These are phyloP conservation scores for Thereuonema tuberculata DNA, from an alignment of 1,140 invertebrate species.

Conservation along the genomic window DNA sequence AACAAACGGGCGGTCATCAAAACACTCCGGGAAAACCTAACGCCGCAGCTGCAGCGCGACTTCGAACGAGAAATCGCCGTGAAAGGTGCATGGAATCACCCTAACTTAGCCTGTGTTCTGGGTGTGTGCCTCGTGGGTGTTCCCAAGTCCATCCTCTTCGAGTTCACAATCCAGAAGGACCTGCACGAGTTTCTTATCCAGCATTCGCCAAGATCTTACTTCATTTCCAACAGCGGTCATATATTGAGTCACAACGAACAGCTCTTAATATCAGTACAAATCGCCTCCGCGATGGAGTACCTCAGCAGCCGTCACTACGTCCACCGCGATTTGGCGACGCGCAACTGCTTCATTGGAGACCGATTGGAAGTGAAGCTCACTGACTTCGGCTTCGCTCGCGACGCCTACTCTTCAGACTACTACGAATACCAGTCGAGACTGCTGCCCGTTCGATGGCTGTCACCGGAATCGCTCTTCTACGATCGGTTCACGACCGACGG, in stretches of 20 bases:
- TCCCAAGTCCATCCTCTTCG: conserved; percentile 90
- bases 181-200: conserved; percentile 85
- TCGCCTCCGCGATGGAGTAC: conserved; percentile 77
- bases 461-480: conserved; percentile 91
- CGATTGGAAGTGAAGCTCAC: conserved; percentile 73
- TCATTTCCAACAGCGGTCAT: conserved; percentile 22
- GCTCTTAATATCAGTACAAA: conserved; percentile 52
- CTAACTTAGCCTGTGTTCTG: conserved; percentile 88
- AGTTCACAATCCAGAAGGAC: conserved; percentile 89
- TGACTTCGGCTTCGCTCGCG: conserved; percentile 86
- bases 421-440: conserved; percentile 39
- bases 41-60: conserved; percentile 75
- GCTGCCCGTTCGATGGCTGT: conserved; percentile 62
- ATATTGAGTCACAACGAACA: conserved; percentile 31
- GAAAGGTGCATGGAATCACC: conserved; percentile 84
- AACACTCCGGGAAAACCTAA: conserved; percentile 84
- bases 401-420: conserved; percentile 72
- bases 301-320: conserved; percentile 74
- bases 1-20: conserved; percentile 73
- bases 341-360: conserved; percentile 75
- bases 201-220: conserved; percentile 60
- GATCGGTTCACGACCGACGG: conserved; percentile 93
- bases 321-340: conserved; percentile 76
- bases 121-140: conserved; percentile 82
- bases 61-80: conserved; percentile 76